Percentiles rank a stretch among this genome's conserved stretches.
Evolutionary conservation across 1,140 invertebrate genomes (phyloP).

Genomic region (Chymomyza costata): DNA sequence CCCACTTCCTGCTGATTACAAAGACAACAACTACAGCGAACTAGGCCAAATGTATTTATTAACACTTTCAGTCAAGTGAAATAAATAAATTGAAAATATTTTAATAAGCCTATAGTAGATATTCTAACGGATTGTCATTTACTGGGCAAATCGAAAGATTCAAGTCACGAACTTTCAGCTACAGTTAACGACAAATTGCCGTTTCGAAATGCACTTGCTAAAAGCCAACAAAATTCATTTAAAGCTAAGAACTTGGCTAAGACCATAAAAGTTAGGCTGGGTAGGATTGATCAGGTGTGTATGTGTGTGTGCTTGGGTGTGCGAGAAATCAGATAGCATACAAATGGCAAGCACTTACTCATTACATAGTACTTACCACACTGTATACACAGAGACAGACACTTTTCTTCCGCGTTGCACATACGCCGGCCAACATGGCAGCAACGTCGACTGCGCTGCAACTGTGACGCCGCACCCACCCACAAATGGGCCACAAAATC

Average conservation of each 20-base stretch:
- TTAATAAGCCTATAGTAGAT: no score
- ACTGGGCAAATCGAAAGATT: constrained; percentile 46
- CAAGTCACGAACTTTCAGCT: constrained; percentile 51
- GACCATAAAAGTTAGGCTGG: constrained; percentile 38
- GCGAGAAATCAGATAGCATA: constrained; percentile 48
- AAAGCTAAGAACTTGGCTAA: constrained; percentile 42
- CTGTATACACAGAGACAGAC: constrained; percentile 44
- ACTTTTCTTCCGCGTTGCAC: constrained; percentile 71
- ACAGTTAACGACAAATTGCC: constrained; percentile 64
- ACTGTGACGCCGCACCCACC: constrained; percentile 50
- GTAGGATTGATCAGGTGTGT: no score
- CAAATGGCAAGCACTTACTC: constrained; percentile 51
- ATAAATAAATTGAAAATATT: constrained; percentile 22
- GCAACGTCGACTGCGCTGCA: constrained; percentile 15
- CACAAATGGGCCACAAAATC: constrained; percentile 58
- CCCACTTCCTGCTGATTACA: no score
- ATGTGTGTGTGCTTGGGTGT: constrained; percentile 21
- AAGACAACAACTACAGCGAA: no score
- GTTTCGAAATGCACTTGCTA: constrained; percentile 66
- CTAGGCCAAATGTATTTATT: constrained; percentile 12
- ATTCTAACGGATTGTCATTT: constrained; percentile 46
- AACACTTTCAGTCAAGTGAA: background rate
- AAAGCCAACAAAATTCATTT: constrained; percentile 29
- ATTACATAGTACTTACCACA: no score
- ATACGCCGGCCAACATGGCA: constrained; percentile 40